Evolutionary conservation across 2,888 invertebrate genomes (phyloP), one percentile per base, ranked within the genome.

Genomic region (Tenthredo scrophulariae): DNA sequence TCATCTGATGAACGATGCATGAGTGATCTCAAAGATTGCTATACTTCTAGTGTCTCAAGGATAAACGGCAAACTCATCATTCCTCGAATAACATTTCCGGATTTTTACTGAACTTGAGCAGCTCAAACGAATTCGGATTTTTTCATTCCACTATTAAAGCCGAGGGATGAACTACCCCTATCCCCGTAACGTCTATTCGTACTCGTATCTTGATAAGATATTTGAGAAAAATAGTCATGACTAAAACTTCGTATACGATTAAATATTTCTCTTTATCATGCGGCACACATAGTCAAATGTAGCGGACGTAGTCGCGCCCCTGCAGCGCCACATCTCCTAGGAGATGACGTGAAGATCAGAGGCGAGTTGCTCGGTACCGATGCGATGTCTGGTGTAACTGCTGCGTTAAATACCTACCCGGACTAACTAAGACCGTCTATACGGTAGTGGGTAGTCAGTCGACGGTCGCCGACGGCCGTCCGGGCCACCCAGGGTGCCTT

Each of bases 401-500:
- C 13, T 13, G 43, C n/a, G 40, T 43, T 74, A 43, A 43, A 43
- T 18, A 43, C 43, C 43, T 46, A 46, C 29, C 22, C 13, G n/a
- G 33, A 6, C 18, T 2, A 62, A 15, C 58, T 43, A 80, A 62
- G 43, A 80, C 80, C 62, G 33, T 79, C 79, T 22, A 18, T 13
- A 26, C 62, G 40, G 22, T n/a, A 40, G 58, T 26, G 37, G 33
- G 46, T 43, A 40, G 33, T 62, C 33, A 18, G 43, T 54, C 58
- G 62, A n/a, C 67, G 83, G 65, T 83, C 65, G 83, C 82, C 67
- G 80, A 62, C 82, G 82, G 82, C 67, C 67, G 82, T 18, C 65
- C 26, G 82, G 92, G 90, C 91, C 92, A 92, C 92, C 92, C 92
- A 92, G 86, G 83, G 70, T 70, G 83, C 13, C 83, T 46, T 83